Evolutionary conservation across 1,140 invertebrate genomes (phyloP).

Genomic region (Lysiphlebus fabarum): DNA sequence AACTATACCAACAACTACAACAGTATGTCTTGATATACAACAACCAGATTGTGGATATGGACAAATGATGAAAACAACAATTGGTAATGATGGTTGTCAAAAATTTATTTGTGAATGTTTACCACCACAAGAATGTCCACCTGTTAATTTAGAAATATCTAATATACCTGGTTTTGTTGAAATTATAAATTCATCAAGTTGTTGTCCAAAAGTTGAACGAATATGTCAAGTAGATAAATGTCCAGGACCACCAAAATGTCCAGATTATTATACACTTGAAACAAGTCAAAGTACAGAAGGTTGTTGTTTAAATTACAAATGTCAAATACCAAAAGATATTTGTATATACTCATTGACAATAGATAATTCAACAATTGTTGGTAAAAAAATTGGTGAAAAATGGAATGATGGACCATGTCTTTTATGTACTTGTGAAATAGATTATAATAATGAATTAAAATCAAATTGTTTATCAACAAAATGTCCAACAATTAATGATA

Average conservation of each 20-base stretch:
- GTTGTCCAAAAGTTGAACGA: conserved; percentile 63
- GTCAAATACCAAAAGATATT: conserved; percentile 66
- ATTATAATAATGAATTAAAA: conserved; percentile 31
- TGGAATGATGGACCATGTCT: conserved; percentile 71
- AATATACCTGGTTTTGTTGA: conserved; percentile 60
- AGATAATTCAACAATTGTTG: conserved; percentile 44
- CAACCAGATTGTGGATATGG: conserved; percentile 68
- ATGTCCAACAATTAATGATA: conserved; percentile 44
- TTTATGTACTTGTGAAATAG: conserved; percentile 59
- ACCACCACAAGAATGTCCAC: conserved; percentile 65
- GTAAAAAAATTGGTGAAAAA: conserved; percentile 57
- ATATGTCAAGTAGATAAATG: conserved; percentile 64
- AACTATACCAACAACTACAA: conserved; percentile 51
- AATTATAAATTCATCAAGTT: conserved; percentile 61
- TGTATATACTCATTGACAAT: conserved; percentile 64
- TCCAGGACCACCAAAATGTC: conserved; percentile 59
- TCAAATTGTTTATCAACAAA: conserved; percentile 46
- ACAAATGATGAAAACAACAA: conserved; percentile 65
- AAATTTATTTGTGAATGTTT: conserved; percentile 72
- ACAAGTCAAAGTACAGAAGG: conserved; percentile 47
- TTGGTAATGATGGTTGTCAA: conserved; percentile 60
- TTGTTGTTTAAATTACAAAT: conserved; percentile 67
- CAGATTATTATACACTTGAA: conserved; percentile 57
- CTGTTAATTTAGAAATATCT: conserved; percentile 39
- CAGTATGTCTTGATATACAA: conserved; percentile 61